Evolutionary conservation across 2,797 vertebrate species (phyloP).

Genomic region (Malurus leucopterus): DNA sequence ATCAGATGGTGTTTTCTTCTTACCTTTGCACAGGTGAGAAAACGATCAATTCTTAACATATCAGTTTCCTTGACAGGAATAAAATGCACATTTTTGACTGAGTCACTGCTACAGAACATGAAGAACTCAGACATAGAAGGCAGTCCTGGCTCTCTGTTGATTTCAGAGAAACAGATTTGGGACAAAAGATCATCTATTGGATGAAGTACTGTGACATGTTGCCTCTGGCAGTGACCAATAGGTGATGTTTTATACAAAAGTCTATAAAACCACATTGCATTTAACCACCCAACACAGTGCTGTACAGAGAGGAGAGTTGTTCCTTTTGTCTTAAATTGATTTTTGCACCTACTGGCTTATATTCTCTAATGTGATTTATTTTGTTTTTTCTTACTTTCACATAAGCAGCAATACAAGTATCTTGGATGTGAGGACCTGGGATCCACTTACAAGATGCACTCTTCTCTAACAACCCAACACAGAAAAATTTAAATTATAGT

Average conservation of each 20-base stretch:
- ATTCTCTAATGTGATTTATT: not conserved
- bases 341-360: not conserved
- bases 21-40: not conserved
- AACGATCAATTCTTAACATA: not conserved
- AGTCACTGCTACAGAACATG: not conserved
- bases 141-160: not conserved
- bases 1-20: not conserved
- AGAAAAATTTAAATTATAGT: not conserved
- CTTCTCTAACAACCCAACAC: not conserved
- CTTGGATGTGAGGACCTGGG: not conserved
- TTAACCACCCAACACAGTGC: not conserved
- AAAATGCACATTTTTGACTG: not conserved
- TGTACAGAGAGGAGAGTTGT: not conserved
- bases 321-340: not conserved
- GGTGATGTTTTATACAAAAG: not conserved
- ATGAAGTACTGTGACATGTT: not conserved
- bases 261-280: not conserved
- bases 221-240: not conserved
- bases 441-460: not conserved
- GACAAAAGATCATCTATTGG: not conserved
- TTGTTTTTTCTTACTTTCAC: not conserved
- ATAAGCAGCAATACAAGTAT: not conserved
- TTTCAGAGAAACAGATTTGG: not conserved
- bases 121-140: not conserved
- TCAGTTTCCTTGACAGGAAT: not conserved